These are phyloP conservation scores for Botrylloides violaceus DNA, from an alignment of 23 tunicate species.

Conservation along the genomic window DNA sequence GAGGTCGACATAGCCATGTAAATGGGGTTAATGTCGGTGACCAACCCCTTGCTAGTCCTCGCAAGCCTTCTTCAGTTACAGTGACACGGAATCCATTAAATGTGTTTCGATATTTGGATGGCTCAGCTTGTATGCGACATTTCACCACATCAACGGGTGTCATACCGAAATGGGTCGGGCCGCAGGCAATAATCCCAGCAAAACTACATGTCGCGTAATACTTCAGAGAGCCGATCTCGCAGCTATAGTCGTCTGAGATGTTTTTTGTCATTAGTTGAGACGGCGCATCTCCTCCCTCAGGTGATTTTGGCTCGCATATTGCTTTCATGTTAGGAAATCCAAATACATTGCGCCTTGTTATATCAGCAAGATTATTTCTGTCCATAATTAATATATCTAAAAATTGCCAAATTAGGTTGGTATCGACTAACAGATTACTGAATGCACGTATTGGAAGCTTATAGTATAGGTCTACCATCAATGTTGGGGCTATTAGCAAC, in stretches of 20 bases:
- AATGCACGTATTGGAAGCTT: too few species aligned
- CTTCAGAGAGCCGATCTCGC: conserved; percentile 87
- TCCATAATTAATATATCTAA: background rate
- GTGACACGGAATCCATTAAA: conserved; percentile 73
- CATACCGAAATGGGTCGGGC: conserved; percentile 85
- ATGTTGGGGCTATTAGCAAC: too few species aligned
- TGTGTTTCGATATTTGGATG: conserved; percentile 58
- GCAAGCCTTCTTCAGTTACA: conserved; percentile 66
- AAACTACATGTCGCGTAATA: conserved; percentile 80
- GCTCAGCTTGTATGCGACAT: conserved; percentile 94
- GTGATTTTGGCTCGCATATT: background rate
- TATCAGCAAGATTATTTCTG: background rate
- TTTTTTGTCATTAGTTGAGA: background rate
- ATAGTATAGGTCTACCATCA: too few species aligned
- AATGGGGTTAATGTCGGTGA: conserved; percentile 92
- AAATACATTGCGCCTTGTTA: background rate
- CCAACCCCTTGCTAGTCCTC: conserved; percentile 90
- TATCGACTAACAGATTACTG: too few species aligned
- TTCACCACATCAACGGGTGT: conserved; percentile 94
- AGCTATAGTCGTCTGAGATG: conserved; percentile 37
- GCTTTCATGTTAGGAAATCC: conserved; percentile 12
- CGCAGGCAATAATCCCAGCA: conserved; percentile 88
- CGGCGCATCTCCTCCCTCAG: background rate
- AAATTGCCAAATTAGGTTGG: too few species aligned
- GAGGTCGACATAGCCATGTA: too few species aligned